Percentiles rank a stretch among this genome's conserved stretches.
These are phyloP conservation scores for Sebastiscus tertius DNA, from an alignment of 2,797 vertebrate genomes.

Conservation along the genomic window DNA sequence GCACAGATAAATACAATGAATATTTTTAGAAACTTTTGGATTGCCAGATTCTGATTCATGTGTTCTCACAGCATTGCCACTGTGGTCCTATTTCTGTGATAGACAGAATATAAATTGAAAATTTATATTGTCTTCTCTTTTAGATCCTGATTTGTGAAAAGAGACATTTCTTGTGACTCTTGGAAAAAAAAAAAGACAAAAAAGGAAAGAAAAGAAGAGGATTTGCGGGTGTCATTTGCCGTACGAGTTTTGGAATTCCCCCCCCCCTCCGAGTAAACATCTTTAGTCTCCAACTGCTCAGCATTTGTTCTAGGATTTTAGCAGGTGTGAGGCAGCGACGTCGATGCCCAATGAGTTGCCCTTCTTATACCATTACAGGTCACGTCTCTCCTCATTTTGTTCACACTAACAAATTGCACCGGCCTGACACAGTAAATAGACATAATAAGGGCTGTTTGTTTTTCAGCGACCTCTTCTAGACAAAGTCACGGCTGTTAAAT, in stretches of 20 bases:
- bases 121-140: constrained; percentile 78
- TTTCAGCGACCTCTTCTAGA: constrained; percentile 39
- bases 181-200: background rate
- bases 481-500: constrained; percentile 63
- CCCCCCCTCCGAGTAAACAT: constrained; percentile 42
- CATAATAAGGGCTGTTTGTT: constrained; percentile 67
- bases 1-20: constrained; percentile 21
- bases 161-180: constrained; percentile 57
- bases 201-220: background rate
- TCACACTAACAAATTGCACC: constrained; percentile 64
- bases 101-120: constrained; percentile 85
- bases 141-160: constrained; percentile 68
- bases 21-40: constrained; percentile 41
- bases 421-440: constrained; percentile 68
- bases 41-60: constrained; percentile 63
- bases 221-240: constrained; percentile 46
- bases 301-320: constrained; percentile 49
- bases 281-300: constrained; percentile 16
- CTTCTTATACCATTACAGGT: constrained; percentile 66
- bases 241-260: constrained; percentile 19
- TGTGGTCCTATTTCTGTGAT: constrained; percentile 67
- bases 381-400: constrained; percentile 64
- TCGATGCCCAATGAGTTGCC: constrained; percentile 48
- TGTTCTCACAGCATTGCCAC: constrained; percentile 60
- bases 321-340: constrained; percentile 36